Percentiles rank a stretch among this genome's conserved stretches.
These are phyloP conservation scores for Oithona nana DNA, from an alignment of 2,888 invertebrate species.

Conservation along the genomic window DNA sequence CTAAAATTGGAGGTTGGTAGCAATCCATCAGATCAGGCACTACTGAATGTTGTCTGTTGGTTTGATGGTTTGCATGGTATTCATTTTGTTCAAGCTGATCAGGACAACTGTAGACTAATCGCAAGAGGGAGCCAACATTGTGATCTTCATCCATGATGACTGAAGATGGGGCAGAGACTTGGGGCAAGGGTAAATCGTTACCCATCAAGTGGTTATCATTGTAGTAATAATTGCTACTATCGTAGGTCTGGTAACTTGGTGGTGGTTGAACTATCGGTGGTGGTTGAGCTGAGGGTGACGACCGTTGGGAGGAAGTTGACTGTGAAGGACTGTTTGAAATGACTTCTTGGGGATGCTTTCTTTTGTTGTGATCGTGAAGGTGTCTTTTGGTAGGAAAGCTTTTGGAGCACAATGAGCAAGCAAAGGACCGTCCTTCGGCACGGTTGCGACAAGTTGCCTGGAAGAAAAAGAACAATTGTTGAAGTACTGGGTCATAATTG, in stretches of 20 bases:
- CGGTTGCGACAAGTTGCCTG: conserved; percentile 12
- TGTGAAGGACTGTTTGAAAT: too few relatives aligned
- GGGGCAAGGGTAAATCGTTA: neutral
- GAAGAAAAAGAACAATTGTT: too few relatives aligned
- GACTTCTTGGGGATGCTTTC: conserved; percentile 2
- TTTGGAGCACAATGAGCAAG: conserved; percentile 9
- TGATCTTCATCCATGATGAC: neutral
- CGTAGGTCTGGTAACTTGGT: neutral
- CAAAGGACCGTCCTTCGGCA: conserved; percentile 7
- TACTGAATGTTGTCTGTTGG: neutral
- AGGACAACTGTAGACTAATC: conserved; percentile 8
- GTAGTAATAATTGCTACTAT: neutral
- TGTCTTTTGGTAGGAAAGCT: conserved; percentile 13
- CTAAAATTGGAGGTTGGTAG: neutral
- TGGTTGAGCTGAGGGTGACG: neutral
- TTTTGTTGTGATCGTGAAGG: conserved; percentile 1
- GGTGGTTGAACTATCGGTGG: neutral
- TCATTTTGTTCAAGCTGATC: neutral
- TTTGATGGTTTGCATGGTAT: neutral
- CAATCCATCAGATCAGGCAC: neutral
- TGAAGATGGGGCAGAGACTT: too few relatives aligned
- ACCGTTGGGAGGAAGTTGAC: neutral
- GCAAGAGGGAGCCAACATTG: conserved; percentile 10
- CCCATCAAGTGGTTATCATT: neutral
- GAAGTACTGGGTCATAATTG: too few relatives aligned